A percentile compares a stretch with the other conserved stretches of the same genome.
Conservation (phyloP, 2,797 vertebrate genomes). For the Euphonia xanthogaster region DNA sequence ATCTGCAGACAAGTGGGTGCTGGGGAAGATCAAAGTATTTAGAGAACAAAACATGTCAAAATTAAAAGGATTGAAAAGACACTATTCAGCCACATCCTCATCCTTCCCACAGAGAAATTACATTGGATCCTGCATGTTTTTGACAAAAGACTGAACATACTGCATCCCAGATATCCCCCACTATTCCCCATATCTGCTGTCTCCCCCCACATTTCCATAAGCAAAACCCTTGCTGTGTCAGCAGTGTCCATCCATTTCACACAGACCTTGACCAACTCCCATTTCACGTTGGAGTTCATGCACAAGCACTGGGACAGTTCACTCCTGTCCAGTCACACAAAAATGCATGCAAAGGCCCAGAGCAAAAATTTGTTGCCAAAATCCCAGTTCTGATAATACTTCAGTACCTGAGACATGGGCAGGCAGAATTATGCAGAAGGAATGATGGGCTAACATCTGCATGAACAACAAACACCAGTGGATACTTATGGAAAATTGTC, state of each 20-base stretch:
- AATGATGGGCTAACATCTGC: not conserved
- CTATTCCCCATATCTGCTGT: not conserved
- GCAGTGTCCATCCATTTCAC: not conserved
- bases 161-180: not conserved
- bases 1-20: not conserved
- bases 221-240: not conserved
- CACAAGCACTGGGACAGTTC: not conserved
- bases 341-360: not conserved
- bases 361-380: not conserved
- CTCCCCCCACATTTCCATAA: not conserved
- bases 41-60: not conserved
- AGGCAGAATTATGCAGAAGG: not conserved
- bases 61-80: not conserved
- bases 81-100: not conserved
- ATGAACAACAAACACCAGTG: not conserved
- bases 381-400: not conserved
- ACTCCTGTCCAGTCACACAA: not conserved
- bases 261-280: not conserved
- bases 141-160: not conserved
- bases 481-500: not conserved
- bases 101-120: not conserved
- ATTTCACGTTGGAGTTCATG: accelerated
- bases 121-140: not conserved
- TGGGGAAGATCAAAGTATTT: not conserved
- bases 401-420: not conserved